Conservation (phyloP, 2,113 vertebrate genomes). For the Meriones unguiculatus region DNA sequence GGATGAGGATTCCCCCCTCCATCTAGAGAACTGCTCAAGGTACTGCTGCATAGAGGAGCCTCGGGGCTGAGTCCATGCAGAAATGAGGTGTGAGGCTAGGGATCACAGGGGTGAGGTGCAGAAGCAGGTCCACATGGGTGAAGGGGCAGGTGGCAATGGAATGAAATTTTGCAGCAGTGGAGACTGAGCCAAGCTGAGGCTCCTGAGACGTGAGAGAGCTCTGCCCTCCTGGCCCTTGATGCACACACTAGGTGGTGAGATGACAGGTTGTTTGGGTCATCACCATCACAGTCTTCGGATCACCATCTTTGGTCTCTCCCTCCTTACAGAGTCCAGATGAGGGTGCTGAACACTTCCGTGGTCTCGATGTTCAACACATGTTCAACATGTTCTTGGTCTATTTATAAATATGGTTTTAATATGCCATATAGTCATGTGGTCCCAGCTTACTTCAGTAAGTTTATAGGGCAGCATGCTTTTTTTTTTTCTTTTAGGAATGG, state of each 20-base stretch:
- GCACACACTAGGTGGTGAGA: background rate
- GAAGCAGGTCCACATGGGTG: background rate
- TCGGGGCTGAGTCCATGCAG: background rate
- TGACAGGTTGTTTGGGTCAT: background rate
- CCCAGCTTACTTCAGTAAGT: background rate
- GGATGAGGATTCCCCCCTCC: background rate
- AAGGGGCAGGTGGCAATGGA: background rate
- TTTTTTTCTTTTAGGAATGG: background rate
- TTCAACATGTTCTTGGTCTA: background rate
- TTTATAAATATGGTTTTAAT: background rate
- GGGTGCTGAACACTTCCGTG: background rate
- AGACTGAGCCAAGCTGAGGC: background rate
- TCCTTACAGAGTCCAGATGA: background rate
- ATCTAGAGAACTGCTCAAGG: background rate
- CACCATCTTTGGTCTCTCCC: too few species aligned
- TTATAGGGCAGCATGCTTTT: background rate
- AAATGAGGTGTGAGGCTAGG: background rate
- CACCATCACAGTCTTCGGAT: background rate
- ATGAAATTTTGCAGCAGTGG: background rate
- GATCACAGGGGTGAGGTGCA: background rate
- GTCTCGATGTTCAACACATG: background rate
- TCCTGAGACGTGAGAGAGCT: background rate
- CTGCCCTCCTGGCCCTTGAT: background rate
- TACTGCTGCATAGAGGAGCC: background rate
- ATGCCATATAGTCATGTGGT: background rate